These are phyloP conservation scores for Popillia japonica DNA, from an alignment of 1,140 invertebrate genomes.

Conservation along the genomic window DNA sequence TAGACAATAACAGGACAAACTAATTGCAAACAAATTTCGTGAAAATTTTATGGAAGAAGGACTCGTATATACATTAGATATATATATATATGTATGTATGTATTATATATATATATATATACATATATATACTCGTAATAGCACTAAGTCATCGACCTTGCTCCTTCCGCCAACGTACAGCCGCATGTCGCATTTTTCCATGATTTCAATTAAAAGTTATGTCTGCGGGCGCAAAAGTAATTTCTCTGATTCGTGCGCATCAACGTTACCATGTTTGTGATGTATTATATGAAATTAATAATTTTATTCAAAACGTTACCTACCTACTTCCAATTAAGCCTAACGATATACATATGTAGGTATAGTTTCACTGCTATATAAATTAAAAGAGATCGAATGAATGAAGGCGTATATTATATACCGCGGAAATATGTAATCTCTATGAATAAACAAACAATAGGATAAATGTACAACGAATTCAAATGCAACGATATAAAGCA, in stretches of 20 bases:
- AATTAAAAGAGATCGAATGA: no score
- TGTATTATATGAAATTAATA: conserved; percentile 20
- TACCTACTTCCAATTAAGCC: conserved; percentile 17
- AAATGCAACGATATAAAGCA: no score
- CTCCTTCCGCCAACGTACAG: conserved; percentile 18
- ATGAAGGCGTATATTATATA: no score
- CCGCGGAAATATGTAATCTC: neutral
- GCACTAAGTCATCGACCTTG: conserved; percentile 19
- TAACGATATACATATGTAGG: neutral
- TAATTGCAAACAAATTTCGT: no score
- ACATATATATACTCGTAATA: neutral
- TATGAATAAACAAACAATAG: no score
- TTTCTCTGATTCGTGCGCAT: conserved; percentile 17
- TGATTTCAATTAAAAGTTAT: conserved; percentile 13
- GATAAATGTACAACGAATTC: no score
- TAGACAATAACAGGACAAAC: no score
- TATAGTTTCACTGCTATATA: neutral
- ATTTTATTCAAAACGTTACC: conserved; percentile 22
- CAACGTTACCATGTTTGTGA: neutral
- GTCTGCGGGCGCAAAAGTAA: conserved; percentile 19
- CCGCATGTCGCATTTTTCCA: conserved; percentile 12
- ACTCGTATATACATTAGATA: no score
- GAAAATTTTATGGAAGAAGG: no score
- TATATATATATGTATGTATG: no score
- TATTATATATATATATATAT: no score